phyloP scores from a whole-genome alignment of 2,113 vertebrate genomes.

The Regulus satrapa region DNA sequence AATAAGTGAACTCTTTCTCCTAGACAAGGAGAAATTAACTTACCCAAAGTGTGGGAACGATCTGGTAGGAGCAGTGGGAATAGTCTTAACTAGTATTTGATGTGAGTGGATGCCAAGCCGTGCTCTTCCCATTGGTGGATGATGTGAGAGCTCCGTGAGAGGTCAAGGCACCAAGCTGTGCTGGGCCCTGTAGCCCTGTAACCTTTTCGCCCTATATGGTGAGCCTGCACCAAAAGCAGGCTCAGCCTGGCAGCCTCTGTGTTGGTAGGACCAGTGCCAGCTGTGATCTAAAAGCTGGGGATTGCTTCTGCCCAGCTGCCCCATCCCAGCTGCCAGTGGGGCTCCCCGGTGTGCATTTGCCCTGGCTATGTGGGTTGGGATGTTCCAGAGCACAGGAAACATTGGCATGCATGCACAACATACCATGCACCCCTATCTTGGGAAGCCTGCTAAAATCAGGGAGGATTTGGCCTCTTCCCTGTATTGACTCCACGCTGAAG shows the following conservation, averaged over 20 bases:
- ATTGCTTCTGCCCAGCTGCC: neutral
- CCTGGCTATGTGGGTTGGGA: neutral
- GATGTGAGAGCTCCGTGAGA: neutral
- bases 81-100: neutral
- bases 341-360: neutral
- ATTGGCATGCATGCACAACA: fast-evolving
- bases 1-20: neutral
- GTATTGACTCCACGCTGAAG: neutral
- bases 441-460: neutral
- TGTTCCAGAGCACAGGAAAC: neutral
- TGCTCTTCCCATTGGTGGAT: neutral
- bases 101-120: fast-evolving
- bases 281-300: neutral
- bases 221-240: neutral
- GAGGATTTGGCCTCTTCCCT: neutral
- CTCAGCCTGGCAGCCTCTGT: neutral
- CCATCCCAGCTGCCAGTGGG: neutral
- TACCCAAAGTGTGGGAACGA: neutral
- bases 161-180: neutral
- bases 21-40: neutral
- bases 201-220: neutral
- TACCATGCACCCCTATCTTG: fast-evolving
- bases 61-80: neutral
- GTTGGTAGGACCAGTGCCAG: neutral
- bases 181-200: neutral